Conservation (phyloP, 2,113 vertebrate genomes). For the Amblyornis subalaris region DNA sequence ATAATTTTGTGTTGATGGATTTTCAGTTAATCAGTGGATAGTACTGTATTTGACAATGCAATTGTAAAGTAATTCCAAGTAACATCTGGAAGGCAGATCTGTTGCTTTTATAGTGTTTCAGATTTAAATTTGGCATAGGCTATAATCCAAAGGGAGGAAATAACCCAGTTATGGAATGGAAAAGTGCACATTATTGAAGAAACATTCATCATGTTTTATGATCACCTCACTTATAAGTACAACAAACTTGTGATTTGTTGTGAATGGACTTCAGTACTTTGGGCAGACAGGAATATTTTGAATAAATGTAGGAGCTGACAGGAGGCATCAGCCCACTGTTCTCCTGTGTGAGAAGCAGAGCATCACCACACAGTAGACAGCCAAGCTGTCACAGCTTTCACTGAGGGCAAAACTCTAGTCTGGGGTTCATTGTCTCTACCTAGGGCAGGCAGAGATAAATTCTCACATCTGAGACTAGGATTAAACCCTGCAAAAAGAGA, state of each 20-base stretch:
- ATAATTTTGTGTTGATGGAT: background rate
- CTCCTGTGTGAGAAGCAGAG: background rate
- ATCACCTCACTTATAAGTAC: background rate
- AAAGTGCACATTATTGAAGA: background rate
- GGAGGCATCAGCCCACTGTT: background rate
- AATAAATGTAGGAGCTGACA: background rate
- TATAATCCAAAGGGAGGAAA: background rate
- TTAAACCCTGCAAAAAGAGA: background rate
- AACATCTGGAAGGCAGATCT: conserved; percentile 23
- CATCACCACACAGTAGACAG: background rate
- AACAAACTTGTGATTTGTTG: background rate
- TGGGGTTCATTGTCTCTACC: background rate
- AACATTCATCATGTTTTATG: background rate
- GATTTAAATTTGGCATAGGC: background rate
- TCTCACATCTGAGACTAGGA: background rate
- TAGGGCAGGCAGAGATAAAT: background rate
- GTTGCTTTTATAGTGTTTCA: background rate
- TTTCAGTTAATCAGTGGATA: background rate
- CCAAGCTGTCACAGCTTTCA: background rate
- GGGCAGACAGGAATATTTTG: background rate
- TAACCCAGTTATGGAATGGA: background rate
- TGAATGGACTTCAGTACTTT: background rate
- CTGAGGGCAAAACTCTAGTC: background rate
- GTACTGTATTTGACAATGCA: background rate
- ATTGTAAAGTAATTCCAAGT: background rate